A percentile compares a stretch with the other conserved stretches of the same genome.
Conservation (phyloP, 2,888 invertebrate species). For the Dioctria rufipes region DNA sequence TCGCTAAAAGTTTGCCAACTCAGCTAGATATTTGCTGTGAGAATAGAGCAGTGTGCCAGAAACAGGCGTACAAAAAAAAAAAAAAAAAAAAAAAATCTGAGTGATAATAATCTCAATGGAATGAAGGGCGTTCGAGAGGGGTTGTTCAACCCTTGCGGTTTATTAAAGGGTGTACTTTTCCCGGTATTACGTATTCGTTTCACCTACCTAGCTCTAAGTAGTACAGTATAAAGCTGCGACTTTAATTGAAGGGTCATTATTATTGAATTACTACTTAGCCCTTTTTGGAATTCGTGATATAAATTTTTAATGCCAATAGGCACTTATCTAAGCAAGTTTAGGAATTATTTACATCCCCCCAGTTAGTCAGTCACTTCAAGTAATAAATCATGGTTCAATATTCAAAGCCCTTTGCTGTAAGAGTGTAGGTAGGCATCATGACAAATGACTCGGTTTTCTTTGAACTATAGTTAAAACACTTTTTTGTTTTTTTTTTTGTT, state of each 20-base stretch:
- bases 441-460: no score
- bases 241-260: conserved; percentile 35
- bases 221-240: no score
- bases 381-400: not conserved
- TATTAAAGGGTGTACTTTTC: not conserved
- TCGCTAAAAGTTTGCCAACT: no score
- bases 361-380: not conserved
- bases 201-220: not conserved
- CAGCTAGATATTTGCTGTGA: no score
- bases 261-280: conserved; percentile 3
- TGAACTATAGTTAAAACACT: no score
- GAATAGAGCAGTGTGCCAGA: no score
- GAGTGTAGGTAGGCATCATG: no score
- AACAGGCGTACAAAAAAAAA: not conserved
- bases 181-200: not conserved
- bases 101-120: conserved; percentile 1
- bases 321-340: conserved; percentile 21
- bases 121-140: not conserved
- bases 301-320: conserved; percentile 14
- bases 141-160: not conserved
- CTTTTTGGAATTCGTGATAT: not conserved
- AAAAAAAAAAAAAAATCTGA: not conserved
- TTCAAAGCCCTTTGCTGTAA: no score
- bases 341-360: conserved; percentile 8
- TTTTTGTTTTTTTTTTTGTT: no score